phyloP scores from a whole-genome alignment of 2,797 vertebrate genomes.

The Spondyliosoma cantharus region DNA sequence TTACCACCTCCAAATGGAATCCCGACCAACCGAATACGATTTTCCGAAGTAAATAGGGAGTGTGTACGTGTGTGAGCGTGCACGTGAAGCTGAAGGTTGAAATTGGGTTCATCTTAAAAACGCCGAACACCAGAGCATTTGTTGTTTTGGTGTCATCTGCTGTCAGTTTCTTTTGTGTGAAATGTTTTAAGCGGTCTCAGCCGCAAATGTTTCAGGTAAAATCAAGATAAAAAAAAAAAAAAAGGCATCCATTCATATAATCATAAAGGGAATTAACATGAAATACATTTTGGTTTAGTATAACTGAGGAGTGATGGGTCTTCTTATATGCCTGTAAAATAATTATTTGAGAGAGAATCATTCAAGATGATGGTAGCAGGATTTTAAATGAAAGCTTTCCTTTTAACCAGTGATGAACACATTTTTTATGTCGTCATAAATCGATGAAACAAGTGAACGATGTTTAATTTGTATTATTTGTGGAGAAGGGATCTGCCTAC shows the following conservation, averaged over 20 bases:
- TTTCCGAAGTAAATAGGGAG: constrained; percentile 90
- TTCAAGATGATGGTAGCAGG: background rate
- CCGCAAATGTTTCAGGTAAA: too few species aligned
- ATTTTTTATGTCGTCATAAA: background rate
- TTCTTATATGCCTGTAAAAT: background rate
- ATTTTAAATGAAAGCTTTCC: background rate
- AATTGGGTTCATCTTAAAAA: background rate
- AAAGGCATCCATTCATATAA: background rate
- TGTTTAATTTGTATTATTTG: background rate
- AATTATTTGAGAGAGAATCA: background rate
- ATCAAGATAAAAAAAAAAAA: too few species aligned
- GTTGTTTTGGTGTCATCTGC: too few species aligned
- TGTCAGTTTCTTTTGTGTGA: too few species aligned
- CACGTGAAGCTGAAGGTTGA: background rate
- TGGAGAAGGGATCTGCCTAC: background rate
- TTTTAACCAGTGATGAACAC: background rate
- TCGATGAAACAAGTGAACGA: background rate
- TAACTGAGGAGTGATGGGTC: background rate
- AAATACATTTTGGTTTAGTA: constrained; percentile 1
- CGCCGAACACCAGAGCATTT: too few species aligned
- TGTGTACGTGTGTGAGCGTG: background rate
- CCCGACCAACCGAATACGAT: constrained; percentile 89
- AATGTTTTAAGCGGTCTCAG: too few species aligned
- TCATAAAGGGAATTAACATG: background rate
- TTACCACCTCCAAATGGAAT: constrained; percentile 90